These are phyloP conservation scores for Oryzias curvinotus DNA, from an alignment of 2,113 vertebrate species.

Conservation along the genomic window DNA sequence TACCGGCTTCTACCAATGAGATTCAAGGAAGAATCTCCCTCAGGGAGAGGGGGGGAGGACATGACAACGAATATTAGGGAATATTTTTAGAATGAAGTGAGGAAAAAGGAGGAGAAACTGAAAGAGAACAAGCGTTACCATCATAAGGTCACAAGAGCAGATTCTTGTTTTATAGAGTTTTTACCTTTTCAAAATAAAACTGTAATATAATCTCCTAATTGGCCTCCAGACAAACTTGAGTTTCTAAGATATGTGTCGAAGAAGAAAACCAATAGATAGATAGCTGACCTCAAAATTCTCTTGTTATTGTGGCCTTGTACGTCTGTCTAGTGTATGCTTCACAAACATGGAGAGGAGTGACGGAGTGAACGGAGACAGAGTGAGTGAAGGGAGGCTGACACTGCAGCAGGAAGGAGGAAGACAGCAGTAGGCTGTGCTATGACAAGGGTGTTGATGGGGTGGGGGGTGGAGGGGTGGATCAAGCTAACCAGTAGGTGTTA, in stretches of 20 bases:
- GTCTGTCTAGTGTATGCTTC: conserved; percentile 37
- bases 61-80: too few relatives aligned
- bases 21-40: too few relatives aligned
- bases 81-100: too few relatives aligned
- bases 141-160: too few relatives aligned
- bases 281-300: neutral
- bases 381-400: conserved; percentile 12
- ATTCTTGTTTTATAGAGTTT: too few relatives aligned
- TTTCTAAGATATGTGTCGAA: too few relatives aligned
- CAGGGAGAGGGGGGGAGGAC: too few relatives aligned
- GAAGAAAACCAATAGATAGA: too few relatives aligned
- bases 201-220: too few relatives aligned
- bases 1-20: conserved; percentile 13
- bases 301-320: conserved; percentile 37
- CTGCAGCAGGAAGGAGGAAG: conserved; percentile 21
- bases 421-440: conserved; percentile 37
- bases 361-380: conserved; percentile 5
- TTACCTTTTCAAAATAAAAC: too few relatives aligned
- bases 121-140: too few relatives aligned
- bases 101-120: too few relatives aligned
- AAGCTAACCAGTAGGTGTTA: conserved; percentile 45
- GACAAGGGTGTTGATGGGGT: conserved; percentile 15
- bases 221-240: neutral
- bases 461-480: conserved; percentile 10
- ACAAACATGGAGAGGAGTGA: conserved; percentile 6